phyloP scores from a whole-genome alignment of 1,140 invertebrate species.

The Pseudoatta argentina region DNA sequence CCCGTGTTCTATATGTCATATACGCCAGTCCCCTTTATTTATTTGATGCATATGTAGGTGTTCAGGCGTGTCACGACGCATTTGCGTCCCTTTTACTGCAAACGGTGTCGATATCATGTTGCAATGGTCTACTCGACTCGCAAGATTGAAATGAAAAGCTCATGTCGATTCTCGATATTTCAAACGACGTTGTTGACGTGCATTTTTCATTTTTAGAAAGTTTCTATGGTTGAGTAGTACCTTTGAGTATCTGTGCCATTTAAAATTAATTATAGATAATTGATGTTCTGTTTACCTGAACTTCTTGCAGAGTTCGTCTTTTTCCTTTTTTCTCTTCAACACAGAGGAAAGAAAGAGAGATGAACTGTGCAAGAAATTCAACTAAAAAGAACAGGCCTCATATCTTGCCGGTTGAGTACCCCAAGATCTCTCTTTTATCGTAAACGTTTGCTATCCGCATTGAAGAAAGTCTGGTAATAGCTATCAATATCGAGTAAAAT shows the following conservation, averaged over 20 bases:
- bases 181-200: background rate
- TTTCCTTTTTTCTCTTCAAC: too few species aligned
- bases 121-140: conserved; percentile 4
- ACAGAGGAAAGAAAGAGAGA: too few species aligned
- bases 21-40: conserved; percentile 12
- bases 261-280: background rate
- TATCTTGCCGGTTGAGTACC: conserved; percentile 28
- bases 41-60: conserved; percentile 36
- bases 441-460: conserved; percentile 39
- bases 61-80: conserved; percentile 11
- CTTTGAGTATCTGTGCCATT: background rate
- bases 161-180: background rate
- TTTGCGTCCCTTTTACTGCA: background rate
- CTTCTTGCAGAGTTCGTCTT: too few species aligned
- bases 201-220: background rate
- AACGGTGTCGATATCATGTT: conserved; percentile 15
- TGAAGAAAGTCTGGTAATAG: too few species aligned
- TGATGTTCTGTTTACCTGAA: too few species aligned
- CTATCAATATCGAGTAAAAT: too few species aligned
- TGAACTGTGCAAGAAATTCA: too few species aligned
- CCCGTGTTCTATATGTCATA: background rate
- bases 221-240: background rate
- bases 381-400: too few species aligned
- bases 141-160: background rate
- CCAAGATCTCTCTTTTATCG: background rate